These are phyloP conservation scores for Acleris holmiana DNA, from an alignment of 2,888 invertebrate genomes.

Conservation along the genomic window DNA sequence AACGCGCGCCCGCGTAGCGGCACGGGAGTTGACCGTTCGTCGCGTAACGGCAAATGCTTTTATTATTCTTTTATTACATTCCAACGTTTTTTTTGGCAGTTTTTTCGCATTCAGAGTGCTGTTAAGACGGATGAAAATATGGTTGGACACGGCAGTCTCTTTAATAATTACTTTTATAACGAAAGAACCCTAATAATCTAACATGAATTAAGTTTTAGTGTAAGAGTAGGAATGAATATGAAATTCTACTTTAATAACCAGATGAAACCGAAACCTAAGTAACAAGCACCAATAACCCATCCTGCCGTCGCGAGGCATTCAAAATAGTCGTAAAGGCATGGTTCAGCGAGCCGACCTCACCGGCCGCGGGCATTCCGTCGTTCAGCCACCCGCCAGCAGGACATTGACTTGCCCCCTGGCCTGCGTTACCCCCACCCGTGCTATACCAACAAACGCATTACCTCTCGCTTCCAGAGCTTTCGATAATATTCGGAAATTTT, in stretches of 20 bases:
- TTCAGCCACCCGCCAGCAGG: constrained; percentile 40
- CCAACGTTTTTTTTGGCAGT: constrained; percentile 24
- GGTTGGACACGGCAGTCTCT: background rate
- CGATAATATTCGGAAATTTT: background rate
- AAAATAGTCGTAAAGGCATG: constrained; percentile 26
- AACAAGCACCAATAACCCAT: constrained; percentile 15
- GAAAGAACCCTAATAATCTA: too few relatives aligned
- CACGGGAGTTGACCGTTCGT: constrained; percentile 35
- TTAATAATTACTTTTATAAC: background rate
- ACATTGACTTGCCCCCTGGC: constrained; percentile 44
- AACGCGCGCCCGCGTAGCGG: constrained; percentile 38
- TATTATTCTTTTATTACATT: constrained; percentile 37
- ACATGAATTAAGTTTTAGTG: too few relatives aligned
- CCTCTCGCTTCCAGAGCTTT: constrained; percentile 8
- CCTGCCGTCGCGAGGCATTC: constrained; percentile 17
- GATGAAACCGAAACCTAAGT: constrained; percentile 20
- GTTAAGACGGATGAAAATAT: background rate
- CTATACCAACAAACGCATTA: constrained; percentile 25
- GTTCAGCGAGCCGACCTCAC: constrained; percentile 25
- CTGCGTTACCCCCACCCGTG: constrained; percentile 37
- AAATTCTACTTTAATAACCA: background rate
- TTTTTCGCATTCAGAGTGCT: constrained; percentile 11
- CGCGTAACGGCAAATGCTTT: constrained; percentile 40
- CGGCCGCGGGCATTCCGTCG: constrained; percentile 45
- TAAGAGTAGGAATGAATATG: too few relatives aligned